Conservation (phyloP, 2,888 invertebrate genomes). For the Sceliomorpha sp. region DNA sequence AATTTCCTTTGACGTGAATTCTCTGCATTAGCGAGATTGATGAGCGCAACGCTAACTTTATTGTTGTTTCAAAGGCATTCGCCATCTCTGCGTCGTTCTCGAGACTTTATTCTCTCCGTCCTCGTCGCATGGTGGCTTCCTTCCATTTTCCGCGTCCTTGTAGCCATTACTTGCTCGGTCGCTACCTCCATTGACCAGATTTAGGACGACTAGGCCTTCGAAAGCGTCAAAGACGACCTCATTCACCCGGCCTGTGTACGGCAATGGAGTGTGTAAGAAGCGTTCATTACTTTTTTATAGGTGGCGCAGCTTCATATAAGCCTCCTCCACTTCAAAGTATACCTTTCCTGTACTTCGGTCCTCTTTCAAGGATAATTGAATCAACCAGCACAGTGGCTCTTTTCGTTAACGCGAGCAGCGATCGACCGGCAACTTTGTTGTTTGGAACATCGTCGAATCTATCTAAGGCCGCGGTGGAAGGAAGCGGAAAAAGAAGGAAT, state of each 20-base stretch:
- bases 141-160: background rate
- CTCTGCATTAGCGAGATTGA: slow-evolving; percentile 75
- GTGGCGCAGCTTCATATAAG: slow-evolving; percentile 62
- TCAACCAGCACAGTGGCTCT: slow-evolving; percentile 27
- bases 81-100: slow-evolving; percentile 39
- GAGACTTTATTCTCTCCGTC: slow-evolving; percentile 42
- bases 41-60: slow-evolving; percentile 75
- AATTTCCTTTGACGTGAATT: slow-evolving; percentile 76
- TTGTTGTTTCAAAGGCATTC: slow-evolving; percentile 76
- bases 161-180: background rate
- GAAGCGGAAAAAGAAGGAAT: slow-evolving; percentile 21
- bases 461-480: slow-evolving; percentile 16
- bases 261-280: slow-evolving; percentile 43
- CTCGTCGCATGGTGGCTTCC: background rate
- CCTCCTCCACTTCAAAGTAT: slow-evolving; percentile 65
- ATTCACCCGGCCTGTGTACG: slow-evolving; percentile 17
- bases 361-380: slow-evolving; percentile 45
- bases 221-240: slow-evolving; percentile 46
- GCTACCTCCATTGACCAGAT: slow-evolving; percentile 62
- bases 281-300: slow-evolving; percentile 42
- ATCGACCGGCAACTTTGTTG: slow-evolving; percentile 42
- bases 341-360: slow-evolving; percentile 35
- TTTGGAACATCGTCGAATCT: slow-evolving; percentile 18
- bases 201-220: slow-evolving; percentile 55
- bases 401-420: slow-evolving; percentile 45